Conservation (phyloP, 2,797 vertebrate species). For the Lithobates pipiens region DNA sequence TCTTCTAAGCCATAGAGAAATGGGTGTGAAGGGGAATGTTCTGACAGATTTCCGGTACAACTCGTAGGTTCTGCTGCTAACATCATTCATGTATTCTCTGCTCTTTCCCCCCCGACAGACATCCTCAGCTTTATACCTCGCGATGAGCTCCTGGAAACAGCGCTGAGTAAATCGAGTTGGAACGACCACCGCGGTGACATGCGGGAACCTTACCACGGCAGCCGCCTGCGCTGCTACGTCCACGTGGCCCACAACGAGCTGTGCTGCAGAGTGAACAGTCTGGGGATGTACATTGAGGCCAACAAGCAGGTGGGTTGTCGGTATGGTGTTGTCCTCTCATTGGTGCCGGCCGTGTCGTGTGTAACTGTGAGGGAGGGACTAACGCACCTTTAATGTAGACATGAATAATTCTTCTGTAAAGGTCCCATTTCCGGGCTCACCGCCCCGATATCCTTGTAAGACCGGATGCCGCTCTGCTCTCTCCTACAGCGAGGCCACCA, state of each 20-base stretch:
- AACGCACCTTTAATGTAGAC: no score
- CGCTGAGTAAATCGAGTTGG: conserved; percentile 89
- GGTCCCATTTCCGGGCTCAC: no score
- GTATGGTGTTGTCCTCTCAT: not conserved
- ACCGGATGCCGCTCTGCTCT: no score
- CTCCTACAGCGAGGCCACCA: no score
- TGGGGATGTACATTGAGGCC: conserved; percentile 93
- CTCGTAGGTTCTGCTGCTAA: conserved; percentile 50
- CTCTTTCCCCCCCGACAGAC: conserved; percentile 67
- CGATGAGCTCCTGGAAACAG: conserved; percentile 82
- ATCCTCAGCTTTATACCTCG: conserved; percentile 83
- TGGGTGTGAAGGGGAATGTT: no score
- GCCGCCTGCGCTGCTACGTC: conserved; percentile 91
- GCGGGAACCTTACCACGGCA: conserved; percentile 86
- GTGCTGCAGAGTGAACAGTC: conserved; percentile 92
- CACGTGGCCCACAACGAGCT: conserved; percentile 93
- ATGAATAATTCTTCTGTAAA: no score
- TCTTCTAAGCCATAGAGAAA: no score
- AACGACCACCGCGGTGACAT: conserved; percentile 91
- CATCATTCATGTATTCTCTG: not conserved
- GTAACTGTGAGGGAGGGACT: not conserved
- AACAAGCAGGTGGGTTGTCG: conserved; percentile 87
- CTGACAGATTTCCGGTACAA: not conserved
- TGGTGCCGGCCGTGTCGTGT: not conserved
- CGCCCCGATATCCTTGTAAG: no score